Percentiles rank a stretch among this genome's conserved stretches.
phyloP scores from a whole-genome alignment of 2,113 vertebrate genomes.

The Hylia prasina region DNA sequence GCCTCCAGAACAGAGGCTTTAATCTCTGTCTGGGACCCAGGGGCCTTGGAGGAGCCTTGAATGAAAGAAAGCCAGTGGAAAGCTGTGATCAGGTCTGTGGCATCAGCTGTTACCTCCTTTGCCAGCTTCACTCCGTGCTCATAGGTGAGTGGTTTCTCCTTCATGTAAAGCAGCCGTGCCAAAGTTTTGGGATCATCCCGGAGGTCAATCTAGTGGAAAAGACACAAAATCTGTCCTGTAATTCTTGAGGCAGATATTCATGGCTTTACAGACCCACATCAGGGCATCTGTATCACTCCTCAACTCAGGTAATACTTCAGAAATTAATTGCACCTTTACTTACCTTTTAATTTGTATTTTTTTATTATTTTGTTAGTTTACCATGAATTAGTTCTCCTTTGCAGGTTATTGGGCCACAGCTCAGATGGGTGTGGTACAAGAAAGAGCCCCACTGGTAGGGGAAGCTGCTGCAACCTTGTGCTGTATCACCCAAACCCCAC shows the following conservation, averaged over 20 bases:
- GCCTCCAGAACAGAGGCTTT: neutral
- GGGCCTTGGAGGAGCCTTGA: rapidly evolving
- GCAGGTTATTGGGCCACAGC: neutral
- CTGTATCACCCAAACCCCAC: neutral
- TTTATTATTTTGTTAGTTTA: neutral
- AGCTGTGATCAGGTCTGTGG: neutral
- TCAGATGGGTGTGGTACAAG: neutral
- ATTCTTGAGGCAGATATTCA: neutral
- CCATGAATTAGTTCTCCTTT: neutral
- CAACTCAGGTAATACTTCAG: neutral
- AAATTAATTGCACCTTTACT: neutral
- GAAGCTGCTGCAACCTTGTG: neutral
- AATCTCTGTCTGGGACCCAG: rapidly evolving
- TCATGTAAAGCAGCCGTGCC: constrained; percentile 86
- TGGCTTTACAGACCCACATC: neutral
- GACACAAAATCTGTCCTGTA: neutral
- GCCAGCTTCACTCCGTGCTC: constrained; percentile 87
- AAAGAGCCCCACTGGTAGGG: neutral
- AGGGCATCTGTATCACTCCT: neutral
- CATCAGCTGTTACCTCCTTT: constrained; percentile 73
- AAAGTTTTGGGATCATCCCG: constrained; percentile 88
- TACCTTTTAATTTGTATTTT: neutral
- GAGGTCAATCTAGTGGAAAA: constrained; percentile 80
- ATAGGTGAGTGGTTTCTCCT: constrained; percentile 86
- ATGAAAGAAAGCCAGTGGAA: neutral